phyloP scores from a whole-genome alignment of 1,140 invertebrate genomes.

The Drosophila pruinosa region DNA sequence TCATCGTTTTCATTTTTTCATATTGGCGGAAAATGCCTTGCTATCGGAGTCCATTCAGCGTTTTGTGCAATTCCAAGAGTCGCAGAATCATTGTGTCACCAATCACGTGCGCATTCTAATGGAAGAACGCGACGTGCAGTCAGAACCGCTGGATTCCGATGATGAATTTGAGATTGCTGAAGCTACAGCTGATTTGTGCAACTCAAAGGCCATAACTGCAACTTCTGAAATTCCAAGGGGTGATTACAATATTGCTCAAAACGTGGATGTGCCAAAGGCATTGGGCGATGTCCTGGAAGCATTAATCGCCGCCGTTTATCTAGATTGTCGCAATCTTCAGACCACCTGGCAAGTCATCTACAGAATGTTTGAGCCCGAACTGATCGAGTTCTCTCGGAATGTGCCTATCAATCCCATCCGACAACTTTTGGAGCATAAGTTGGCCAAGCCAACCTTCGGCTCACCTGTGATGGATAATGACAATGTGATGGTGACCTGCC shows the following conservation, averaged over 20 bases:
- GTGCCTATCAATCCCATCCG: slow-evolving; percentile 95
- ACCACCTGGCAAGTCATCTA: slow-evolving; percentile 93
- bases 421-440: slow-evolving; percentile 90
- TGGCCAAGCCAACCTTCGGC: slow-evolving; percentile 85
- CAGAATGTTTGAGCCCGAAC: slow-evolving; percentile 88
- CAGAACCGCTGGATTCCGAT: slow-evolving; percentile 55
- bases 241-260: slow-evolving; percentile 84
- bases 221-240: neutral
- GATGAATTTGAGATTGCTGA: slow-evolving; percentile 25
- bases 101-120: slow-evolving; percentile 87
- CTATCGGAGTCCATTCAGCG: slow-evolving; percentile 88
- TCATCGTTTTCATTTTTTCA: slow-evolving; percentile 89
- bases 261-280: slow-evolving; percentile 95
- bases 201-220: neutral
- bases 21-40: slow-evolving; percentile 86
- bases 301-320: slow-evolving; percentile 94
- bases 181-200: neutral
- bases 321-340: slow-evolving; percentile 92
- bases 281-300: slow-evolving; percentile 97
- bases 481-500: slow-evolving; percentile 86
- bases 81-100: slow-evolving; percentile 87
- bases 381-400: slow-evolving; percentile 89
- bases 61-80: slow-evolving; percentile 92
- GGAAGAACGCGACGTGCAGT: slow-evolving; percentile 85
- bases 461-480: slow-evolving; percentile 65